Conservation (phyloP, 2,113 vertebrate species). For the mouse (Mus musculus) region GRCm39 chr8:115868001-115868500, state of each 20-base stretch:
- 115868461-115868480: slow-evolving; percentile 88
- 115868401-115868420: slow-evolving; percentile 85
- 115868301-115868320: slow-evolving; percentile 85
- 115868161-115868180: not conserved
- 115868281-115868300: slow-evolving; percentile 82
- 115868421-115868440: slow-evolving; percentile 62
- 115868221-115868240: not conserved
- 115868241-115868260: slow-evolving; percentile 56
- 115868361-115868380: slow-evolving; percentile 81
- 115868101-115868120: not conserved
- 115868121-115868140: not conserved
- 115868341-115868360: slow-evolving; percentile 86
- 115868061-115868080: not conserved
- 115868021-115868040: not conserved
- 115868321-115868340: slow-evolving; percentile 87
- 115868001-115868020: not conserved
- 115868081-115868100: rapidly evolving
- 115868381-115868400: slow-evolving; percentile 86
- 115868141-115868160: not conserved
- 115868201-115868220: too few species aligned
- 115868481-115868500: slow-evolving; percentile 87
- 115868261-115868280: slow-evolving; percentile 85
- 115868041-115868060: not conserved
- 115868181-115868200: slow-evolving; percentile 17
- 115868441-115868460: slow-evolving; percentile 79